Evolutionary conservation across 2,888 invertebrate species (phyloP).

Genomic region (Sisyra nigra): DNA sequence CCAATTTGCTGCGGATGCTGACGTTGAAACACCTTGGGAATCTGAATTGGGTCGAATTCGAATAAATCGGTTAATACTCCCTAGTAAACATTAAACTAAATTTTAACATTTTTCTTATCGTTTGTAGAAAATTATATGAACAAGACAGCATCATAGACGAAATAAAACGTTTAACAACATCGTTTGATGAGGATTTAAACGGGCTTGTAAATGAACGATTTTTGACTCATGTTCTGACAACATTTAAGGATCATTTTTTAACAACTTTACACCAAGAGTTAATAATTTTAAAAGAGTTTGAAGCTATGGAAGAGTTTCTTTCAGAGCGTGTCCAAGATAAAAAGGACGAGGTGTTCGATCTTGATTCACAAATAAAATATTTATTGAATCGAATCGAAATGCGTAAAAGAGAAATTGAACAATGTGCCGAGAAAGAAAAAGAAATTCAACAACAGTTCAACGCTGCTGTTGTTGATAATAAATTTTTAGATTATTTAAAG

Average conservation of each 20-base stretch:
- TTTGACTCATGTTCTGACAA: slow-evolving; percentile 36
- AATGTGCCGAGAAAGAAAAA: slow-evolving; percentile 29
- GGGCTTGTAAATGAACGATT: slow-evolving; percentile 38
- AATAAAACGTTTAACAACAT: slow-evolving; percentile 38
- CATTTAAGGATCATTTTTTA: slow-evolving; percentile 44
- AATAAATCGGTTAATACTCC: slow-evolving; percentile 27
- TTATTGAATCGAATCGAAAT: slow-evolving; percentile 35
- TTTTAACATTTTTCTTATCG: neutral
- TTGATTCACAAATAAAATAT: slow-evolving; percentile 32
- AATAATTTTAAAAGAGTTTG: slow-evolving; percentile 54
- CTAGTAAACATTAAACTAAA: neutral
- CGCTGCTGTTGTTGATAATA: slow-evolving; percentile 45
- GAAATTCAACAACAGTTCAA: slow-evolving; percentile 38
- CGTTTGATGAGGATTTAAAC: slow-evolving; percentile 48
- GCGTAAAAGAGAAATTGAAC: slow-evolving; percentile 27
- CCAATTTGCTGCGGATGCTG: slow-evolving; percentile 20
- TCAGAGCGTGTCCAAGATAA: slow-evolving; percentile 36
- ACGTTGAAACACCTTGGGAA: slow-evolving; percentile 33
- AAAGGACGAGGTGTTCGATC: slow-evolving; percentile 28
- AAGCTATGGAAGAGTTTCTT: slow-evolving; percentile 48
- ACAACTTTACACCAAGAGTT: slow-evolving; percentile 58
- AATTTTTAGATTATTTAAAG: slow-evolving; percentile 60
- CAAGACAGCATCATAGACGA: slow-evolving; percentile 46
- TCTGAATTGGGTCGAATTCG: slow-evolving; percentile 36
- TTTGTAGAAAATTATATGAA: slow-evolving; percentile 36